Base-by-base conservation (phyloP, 1,140 invertebrate species). In the Microplitis mediator region DNA sequence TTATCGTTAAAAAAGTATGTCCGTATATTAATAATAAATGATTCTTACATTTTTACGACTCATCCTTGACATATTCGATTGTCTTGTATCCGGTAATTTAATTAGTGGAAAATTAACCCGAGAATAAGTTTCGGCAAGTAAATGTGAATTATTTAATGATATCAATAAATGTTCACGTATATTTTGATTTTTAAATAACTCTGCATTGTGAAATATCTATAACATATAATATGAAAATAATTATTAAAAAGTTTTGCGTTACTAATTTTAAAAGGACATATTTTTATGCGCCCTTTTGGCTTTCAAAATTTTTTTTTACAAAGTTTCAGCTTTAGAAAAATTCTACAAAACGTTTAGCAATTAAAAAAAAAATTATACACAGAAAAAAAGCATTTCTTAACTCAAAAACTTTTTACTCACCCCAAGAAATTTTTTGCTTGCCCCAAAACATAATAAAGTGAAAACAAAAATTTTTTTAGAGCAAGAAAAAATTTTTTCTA, bases 161-260 rank as follows among this genome's bases (percentile, higher is more conserved):
- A 82, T 75, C 31, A 80, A 35, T 4, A 87, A 67, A 74, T 86
- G 85, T 50, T 86, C 79, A 45, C 74, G 78, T 11, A 86, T 71
- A 39, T 71, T 80, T n/a, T 67, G 0, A 50, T 82, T 80, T 45
- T 79, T 70, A 61, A 87, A 84, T 23, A 78, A 14, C 58, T 76
- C 73, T 0, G 74, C 63, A 60, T 78, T 81, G 54, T 80, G 74
- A 16, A 81, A n/a, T 58, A 74, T 66, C 76, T 77, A 8, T 8
- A 74, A 64, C 31, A n/a, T 34, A 54, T 16, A 54, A 50, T 56
- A 16, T 56, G 3, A 56, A n/a, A n/a, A 35, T 62, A 61, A 5
- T 23, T 39, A 31, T 61, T 23, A 23, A 23, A 23, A 23, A 0
- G 23, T 23, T 23, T 23, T 23, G 23, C 23, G n/a, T 60, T 58